phyloP scores from a whole-genome alignment of 2,888 invertebrate genomes.

The Hecatera dysodea region DNA sequence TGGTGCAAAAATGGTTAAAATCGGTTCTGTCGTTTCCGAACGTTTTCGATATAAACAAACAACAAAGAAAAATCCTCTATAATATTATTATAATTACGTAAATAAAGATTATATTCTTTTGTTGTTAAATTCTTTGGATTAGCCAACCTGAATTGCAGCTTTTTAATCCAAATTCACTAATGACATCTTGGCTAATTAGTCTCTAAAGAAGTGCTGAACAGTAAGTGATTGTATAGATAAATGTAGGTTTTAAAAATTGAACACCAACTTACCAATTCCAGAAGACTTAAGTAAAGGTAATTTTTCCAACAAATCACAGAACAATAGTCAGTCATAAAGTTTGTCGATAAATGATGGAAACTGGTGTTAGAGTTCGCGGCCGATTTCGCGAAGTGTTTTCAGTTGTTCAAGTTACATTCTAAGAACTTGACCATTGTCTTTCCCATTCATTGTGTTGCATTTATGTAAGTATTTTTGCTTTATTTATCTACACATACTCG shows the following conservation, averaged over 20 bases:
- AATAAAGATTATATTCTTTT: too few relatives aligned
- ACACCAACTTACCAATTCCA: slow-evolving; percentile 54
- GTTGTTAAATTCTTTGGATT: too few relatives aligned
- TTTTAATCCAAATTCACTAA: too few relatives aligned
- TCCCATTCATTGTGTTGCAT: slow-evolving; percentile 34
- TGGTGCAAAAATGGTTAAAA: too few relatives aligned
- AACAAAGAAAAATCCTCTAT: too few relatives aligned
- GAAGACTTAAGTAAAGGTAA: neutral
- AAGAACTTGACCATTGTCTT: slow-evolving; percentile 64
- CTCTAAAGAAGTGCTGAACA: neutral
- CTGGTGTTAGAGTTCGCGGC: slow-evolving; percentile 18
- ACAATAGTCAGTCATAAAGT: slow-evolving; percentile 54
- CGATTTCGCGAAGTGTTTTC: slow-evolving; percentile 54
- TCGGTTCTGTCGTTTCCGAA: too few relatives aligned
- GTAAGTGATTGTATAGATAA: neutral
- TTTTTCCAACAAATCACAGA: slow-evolving; percentile 38
- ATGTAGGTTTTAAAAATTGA: neutral
- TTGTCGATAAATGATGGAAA: slow-evolving; percentile 60
- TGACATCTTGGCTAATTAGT: neutral
- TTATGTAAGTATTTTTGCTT: slow-evolving; percentile 28
- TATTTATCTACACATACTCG: neutral
- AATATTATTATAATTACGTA: too few relatives aligned
- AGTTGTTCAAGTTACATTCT: slow-evolving; percentile 59
- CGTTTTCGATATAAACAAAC: too few relatives aligned
- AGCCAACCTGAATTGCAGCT: too few relatives aligned